Evolutionary conservation across 2,797 vertebrate genomes (phyloP), one percentile per base, ranked within the genome.

Genomic region (Coilia nasus): DNA sequence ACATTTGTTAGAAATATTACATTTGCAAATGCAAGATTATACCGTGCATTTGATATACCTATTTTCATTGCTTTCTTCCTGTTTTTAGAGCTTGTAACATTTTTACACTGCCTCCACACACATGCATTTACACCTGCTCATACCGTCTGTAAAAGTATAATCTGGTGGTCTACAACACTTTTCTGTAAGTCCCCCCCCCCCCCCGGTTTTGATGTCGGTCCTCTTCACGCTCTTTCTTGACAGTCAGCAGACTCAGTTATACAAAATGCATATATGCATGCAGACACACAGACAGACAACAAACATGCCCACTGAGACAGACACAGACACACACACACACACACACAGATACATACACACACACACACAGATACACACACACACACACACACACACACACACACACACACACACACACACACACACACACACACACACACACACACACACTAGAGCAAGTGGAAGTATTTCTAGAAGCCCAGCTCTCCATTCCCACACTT

Each of bases 351-450:
- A 23, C 21, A 9, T n/a, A 60, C 2, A 23, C 19, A 23, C 59
- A 23, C 21, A 60, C 19, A n/a, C 57, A 60, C 1, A 60, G 19
- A 60, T 6, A 60, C 19, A 59, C 57, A n/a, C 57, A 60, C 57
- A 60, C 19, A 21, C 59, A 62, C 21, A 23, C 60, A 25, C 62
- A 64, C 60, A 25, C 9, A 64, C 60, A 64, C 60, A 60, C 59
- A 60, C 59, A 60, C 60, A 25, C 60, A 62, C n/a, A 25, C 59
- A 60, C 59, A 60, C 60, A 62, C 60, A 62, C 60, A 23, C 62
- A 28, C 62, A 64, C 62, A 64, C 23, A 28, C 0, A 25, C 23
- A 1, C 28, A 35, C 12, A 14, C 28, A 75, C 67, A 41, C 1
- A 35, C 28, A 3, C 28, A 35, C 12, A 14, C 28, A 75, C 67